Evolutionary conservation across 2,888 invertebrate species (phyloP).

Genomic region (Lasioglossum malachurum): DNA sequence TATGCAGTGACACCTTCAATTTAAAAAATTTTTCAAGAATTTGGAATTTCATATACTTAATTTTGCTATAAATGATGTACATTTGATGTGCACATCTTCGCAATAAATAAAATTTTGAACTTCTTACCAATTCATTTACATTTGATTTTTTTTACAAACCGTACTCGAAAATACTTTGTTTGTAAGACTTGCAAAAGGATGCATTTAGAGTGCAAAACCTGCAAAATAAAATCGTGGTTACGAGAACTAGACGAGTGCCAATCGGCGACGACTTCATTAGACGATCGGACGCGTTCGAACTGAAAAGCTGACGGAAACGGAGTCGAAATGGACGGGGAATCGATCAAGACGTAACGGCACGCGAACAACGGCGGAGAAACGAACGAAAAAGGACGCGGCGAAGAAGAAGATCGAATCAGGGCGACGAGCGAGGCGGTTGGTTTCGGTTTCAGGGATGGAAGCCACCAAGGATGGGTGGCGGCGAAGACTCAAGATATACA

Average conservation of each 20-base stretch:
- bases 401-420: constrained; percentile 8
- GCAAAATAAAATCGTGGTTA: not conserved
- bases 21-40: no score
- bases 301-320: constrained; percentile 37
- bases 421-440: constrained; percentile 28
- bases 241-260: not conserved
- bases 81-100: no score
- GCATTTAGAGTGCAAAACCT: no score
- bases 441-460: constrained; percentile 25
- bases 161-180: no score
- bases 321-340: constrained; percentile 25
- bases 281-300: not conserved
- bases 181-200: no score
- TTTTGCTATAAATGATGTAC: no score
- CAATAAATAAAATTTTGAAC: no score
- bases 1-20: no score
- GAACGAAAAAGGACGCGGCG: not conserved
- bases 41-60: no score
- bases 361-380: not conserved
- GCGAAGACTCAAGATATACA: constrained; percentile 6
- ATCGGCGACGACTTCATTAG: not conserved
- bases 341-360: not conserved
- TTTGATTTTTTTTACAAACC: no score
- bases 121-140: no score
- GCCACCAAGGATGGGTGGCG: constrained; percentile 1